These are phyloP conservation scores for Drosophila melanosoma DNA, from an alignment of 2,888 invertebrate species.

Conservation along the genomic window DNA sequence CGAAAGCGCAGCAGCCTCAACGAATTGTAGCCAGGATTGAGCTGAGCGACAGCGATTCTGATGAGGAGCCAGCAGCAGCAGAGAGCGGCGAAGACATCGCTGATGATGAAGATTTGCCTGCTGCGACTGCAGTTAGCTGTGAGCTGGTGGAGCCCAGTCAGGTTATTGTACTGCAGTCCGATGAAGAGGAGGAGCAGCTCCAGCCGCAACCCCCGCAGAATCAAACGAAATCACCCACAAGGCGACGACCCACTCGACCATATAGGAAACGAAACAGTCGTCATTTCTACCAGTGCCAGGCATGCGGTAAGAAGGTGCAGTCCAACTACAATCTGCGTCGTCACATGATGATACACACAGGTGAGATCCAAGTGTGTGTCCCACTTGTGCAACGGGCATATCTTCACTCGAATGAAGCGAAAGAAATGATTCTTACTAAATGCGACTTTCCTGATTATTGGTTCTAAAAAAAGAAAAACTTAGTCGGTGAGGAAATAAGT, in stretches of 20 bases:
- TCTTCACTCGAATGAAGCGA: background rate
- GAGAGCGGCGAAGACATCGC: constrained; percentile 34
- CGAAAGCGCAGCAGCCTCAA: constrained; percentile 47
- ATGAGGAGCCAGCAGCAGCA: constrained; percentile 13
- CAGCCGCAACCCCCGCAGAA: background rate
- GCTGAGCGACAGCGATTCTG: constrained; percentile 73
- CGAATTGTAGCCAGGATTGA: constrained; percentile 80
- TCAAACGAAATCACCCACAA: constrained; percentile 5
- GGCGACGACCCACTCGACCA: constrained; percentile 48
- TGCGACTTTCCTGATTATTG: background rate
- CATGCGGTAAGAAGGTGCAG: constrained; percentile 84
- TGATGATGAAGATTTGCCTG: constrained; percentile 45
- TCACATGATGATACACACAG: constrained; percentile 85
- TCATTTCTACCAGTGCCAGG: constrained; percentile 82
- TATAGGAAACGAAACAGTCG: constrained; percentile 80
- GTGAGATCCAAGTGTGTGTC: constrained; percentile 49
- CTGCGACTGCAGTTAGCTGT: constrained; percentile 62
- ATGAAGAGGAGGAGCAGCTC: constrained; percentile 62
- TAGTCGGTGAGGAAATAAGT: background rate
- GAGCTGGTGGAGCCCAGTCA: constrained; percentile 54
- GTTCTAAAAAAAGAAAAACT: background rate
- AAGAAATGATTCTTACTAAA: background rate
- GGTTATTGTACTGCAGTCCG: constrained; percentile 66
- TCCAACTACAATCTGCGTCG: constrained; percentile 84
- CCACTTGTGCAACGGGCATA: constrained; percentile 17